Conservation (phyloP, 1,140 invertebrate species). For the Drosophila kohkoa region DNA sequence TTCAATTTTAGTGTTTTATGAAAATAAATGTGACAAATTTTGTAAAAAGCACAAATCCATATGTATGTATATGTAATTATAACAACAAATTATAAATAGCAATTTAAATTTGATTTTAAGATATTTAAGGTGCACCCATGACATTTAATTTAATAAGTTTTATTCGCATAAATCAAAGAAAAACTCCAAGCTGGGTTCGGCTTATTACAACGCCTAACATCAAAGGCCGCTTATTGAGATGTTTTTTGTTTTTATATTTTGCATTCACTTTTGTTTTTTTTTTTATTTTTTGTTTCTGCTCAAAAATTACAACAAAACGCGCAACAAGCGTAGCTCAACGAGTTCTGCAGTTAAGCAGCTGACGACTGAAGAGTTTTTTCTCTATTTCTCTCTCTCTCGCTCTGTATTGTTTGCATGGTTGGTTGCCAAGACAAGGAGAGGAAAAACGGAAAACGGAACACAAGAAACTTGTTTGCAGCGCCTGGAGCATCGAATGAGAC, state of each 20-base stretch:
- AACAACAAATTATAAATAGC: too few species aligned
- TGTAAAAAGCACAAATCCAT: too few species aligned
- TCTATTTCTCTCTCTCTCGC: constrained; percentile 35
- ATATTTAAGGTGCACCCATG: constrained; percentile 15
- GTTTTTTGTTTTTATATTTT: constrained; percentile 27
- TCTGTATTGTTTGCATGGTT: constrained; percentile 8
- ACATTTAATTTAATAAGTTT: constrained; percentile 26
- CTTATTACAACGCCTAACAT: constrained; percentile 59
- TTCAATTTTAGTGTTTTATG: background rate
- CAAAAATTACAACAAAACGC: constrained; percentile 64
- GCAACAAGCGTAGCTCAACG: constrained; percentile 70
- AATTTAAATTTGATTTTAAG: constrained; percentile 30
- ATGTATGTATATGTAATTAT: too few species aligned
- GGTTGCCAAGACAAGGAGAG: constrained; percentile 21
- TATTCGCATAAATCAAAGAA: constrained; percentile 18
- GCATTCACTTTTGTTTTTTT: constrained; percentile 16
- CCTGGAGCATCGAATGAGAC: constrained; percentile 58
- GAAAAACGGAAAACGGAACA: constrained; percentile 56
- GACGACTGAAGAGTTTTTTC: constrained; percentile 46
- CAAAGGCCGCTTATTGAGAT: constrained; percentile 53
- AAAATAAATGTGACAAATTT: background rate
- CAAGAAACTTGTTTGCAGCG: constrained; percentile 76
- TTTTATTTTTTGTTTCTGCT: constrained; percentile 45
- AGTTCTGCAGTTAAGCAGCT: constrained; percentile 73
- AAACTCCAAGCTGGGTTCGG: constrained; percentile 13